phyloP scores from a whole-genome alignment of 2,888 invertebrate genomes.

The Stenichneumon culpator region DNA sequence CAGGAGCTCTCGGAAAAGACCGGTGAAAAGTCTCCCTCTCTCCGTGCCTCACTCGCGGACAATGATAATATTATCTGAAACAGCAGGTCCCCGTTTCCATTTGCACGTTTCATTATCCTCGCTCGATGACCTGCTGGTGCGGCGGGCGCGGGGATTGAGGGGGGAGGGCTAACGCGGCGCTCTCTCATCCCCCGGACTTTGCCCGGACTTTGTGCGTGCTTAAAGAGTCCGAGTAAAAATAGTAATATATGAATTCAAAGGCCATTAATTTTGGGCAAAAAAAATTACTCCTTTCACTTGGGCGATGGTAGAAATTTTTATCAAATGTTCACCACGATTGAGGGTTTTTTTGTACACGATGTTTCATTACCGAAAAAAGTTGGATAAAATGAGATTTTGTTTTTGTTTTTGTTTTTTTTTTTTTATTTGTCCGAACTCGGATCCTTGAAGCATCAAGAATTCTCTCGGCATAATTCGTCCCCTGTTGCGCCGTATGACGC shows the following conservation, averaged over 20 bases:
- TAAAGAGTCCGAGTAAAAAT: constrained; percentile 24
- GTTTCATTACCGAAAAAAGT: neutral
- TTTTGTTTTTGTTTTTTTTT: no score
- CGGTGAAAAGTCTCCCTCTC: constrained; percentile 66
- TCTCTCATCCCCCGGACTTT: constrained; percentile 22
- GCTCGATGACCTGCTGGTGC: constrained; percentile 78
- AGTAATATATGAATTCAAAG: neutral
- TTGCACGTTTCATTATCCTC: constrained; percentile 81
- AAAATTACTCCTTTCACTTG: neutral
- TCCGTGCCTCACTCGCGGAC: constrained; percentile 73
- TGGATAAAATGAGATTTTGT: neutral
- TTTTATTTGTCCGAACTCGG: neutral
- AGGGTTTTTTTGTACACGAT: neutral
- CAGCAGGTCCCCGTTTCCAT: constrained; percentile 79
- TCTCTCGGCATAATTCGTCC: constrained; percentile 41
- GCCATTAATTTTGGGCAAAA: neutral
- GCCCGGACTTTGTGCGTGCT: neutral
- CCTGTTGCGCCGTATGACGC: neutral
- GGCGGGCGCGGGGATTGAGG: constrained; percentile 32
- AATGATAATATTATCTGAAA: constrained; percentile 82
- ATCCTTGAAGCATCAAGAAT: constrained; percentile 40
- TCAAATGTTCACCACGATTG: neutral
- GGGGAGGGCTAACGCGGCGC: constrained; percentile 15
- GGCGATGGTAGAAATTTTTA: neutral
- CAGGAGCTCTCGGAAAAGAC: constrained; percentile 71